Base-by-base conservation (phyloP, 2,888 invertebrate genomes). In the Scelioninae gen. 1 region DNA sequence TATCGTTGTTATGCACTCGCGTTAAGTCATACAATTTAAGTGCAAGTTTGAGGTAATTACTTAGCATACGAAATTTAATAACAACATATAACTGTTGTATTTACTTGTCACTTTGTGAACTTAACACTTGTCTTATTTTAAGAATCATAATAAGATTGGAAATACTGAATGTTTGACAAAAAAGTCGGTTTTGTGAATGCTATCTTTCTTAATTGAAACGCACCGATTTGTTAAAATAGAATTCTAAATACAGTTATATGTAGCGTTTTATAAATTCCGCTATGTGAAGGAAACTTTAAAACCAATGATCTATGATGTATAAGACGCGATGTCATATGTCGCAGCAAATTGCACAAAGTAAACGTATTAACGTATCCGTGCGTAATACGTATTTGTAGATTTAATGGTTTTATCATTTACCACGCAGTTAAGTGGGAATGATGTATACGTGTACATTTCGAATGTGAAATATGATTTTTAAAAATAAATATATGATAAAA, bases 381-480 rank as follows among this genome's bases (percentile, higher is more conserved):
- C 62, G 63, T 34, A 75, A 68, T 68, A 68, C 68, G 62, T 68
- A 51, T 55, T 62, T 68, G 58, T 76, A 76, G 68, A 58, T 76
- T 76, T 68, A 51, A 51, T 13, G 29, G 15, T 65, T 68, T 43
- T 16, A n/a, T 77, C 69, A 40, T 62, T 40, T 8, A 16, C 56
- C 60, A 66, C 62, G 10, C 32, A 34, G 13, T 32, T 53, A 10
- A 55, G 65, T 51, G 58, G 66, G 5, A 32, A 51, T 60, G 66
- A 76, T 49, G 60, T 15, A 62, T 68, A 76, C 60, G 53, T 76
- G 76, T 76, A 76, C 58, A 77, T 77, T 77, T 68, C 77, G 43
- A 77, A 62, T 77, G 77, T 77, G 69, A 77, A 69, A 69, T 69
- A 63, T 77, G 77, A 77, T 66, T 69, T 77, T 62, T 77, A 40